Evolutionary conservation across 1,140 invertebrate genomes (phyloP), one percentile per base, ranked within the genome.

Genomic region (Sinella curviseta): DNA sequence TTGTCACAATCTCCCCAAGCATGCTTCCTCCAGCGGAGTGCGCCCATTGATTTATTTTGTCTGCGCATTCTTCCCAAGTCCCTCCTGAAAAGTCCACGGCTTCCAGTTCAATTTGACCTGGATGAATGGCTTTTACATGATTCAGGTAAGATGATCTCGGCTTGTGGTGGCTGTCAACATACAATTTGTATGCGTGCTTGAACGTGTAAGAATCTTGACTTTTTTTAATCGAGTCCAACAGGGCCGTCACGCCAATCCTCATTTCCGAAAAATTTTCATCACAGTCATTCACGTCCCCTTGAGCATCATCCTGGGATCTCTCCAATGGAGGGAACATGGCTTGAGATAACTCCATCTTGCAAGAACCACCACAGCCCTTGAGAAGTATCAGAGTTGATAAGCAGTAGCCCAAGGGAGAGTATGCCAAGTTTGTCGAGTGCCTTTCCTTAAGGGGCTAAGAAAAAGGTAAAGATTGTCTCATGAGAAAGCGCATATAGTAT

Each of bases 401-500:
- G 33, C 54, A 34, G 1, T 1, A 55, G 16, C 76, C 54, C 31
- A 77, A 55, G 0, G 76, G 76, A 0, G 76, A 77, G 33, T 57
- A 77, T 3, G 60, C 48, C 48, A 77, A n/a, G 31, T 77, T 77
- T 8, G 33, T 16, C 26, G 48, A 26, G 20, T 77, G 76, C 16
- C 60, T 77, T 34, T 55, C 55, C 24, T 33, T 55, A 28, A 77
- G 24, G 16, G 26, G 16, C 74, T 76, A 17, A 20, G 24, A 48
- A 0, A 26, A 20, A 1, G n/a, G n/a, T n/a, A n/a, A n/a, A n/a
- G n/a, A n/a, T n/a, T n/a, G n/a, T n/a, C n/a, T n/a, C n/a, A n/a
- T n/a, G n/a, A n/a, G n/a, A n/a, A n/a, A n/a, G n/a, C n/a, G n/a
- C n/a, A n/a, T n/a, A n/a, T n/a, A n/a, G n/a, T n/a, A n/a, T n/a